Conservation (phyloP, 1,140 invertebrate species). For the Daktulosphaira vitifoliae region DNA sequence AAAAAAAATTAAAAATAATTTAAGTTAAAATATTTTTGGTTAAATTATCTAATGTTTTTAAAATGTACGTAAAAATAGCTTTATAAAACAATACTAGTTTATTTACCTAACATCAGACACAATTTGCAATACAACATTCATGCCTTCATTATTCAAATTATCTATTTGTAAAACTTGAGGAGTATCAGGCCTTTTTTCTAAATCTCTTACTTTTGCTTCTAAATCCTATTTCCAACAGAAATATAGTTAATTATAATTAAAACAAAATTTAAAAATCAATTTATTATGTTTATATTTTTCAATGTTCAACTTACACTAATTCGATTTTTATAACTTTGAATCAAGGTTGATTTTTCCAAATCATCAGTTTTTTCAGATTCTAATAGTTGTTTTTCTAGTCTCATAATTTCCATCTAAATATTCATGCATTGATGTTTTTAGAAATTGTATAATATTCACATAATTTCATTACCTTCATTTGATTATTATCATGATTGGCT, state of each 20-base stretch:
- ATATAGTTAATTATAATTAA: neutral
- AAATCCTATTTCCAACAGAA: constrained; percentile 15
- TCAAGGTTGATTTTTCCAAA: constrained; percentile 19
- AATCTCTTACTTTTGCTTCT: constrained; percentile 8
- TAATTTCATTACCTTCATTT: constrained; percentile 31
- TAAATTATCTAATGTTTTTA: too few relatives aligned
- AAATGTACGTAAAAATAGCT: too few relatives aligned
- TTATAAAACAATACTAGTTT: neutral
- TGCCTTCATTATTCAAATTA: constrained; percentile 22
- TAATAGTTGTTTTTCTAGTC: constrained; percentile 22
- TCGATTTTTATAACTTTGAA: constrained; percentile 28
- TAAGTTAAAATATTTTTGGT: too few relatives aligned
- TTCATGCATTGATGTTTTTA: too few relatives aligned
- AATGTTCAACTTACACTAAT: constrained; percentile 8
- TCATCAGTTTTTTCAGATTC: constrained; percentile 24
- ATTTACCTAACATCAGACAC: constrained; percentile 13
- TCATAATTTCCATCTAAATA: constrained; percentile 31
- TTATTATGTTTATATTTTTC: neutral
- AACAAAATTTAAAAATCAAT: neutral
- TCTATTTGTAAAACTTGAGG: constrained; percentile 25
- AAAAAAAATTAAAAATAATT: too few relatives aligned
- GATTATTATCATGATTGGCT: constrained; percentile 18
- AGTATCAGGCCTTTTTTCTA: constrained; percentile 24
- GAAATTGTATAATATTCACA: too few relatives aligned
- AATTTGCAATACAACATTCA: constrained; percentile 30